Base-by-base conservation (phyloP, 2,797 vertebrate species). In the Cynopterus sphinx region DNA sequence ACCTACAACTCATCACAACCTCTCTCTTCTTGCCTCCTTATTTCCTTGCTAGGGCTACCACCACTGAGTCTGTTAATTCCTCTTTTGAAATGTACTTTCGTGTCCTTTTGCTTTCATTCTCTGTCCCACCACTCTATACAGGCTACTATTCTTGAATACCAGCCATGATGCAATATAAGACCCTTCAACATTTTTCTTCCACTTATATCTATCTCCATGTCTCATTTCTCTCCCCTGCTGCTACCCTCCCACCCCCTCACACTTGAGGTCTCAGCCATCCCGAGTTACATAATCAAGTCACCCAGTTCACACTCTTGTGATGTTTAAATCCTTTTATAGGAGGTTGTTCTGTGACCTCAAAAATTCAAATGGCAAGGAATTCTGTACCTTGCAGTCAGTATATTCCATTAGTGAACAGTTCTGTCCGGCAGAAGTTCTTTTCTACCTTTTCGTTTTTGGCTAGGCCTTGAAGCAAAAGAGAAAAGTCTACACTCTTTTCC, bases 401-500 rank as follows among this genome's bases (percentile, higher is more conserved):
- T 21, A 28, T 91, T 81, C 15, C 43, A 12, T 84, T 36, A 55
- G 21, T 77, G 46, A 33, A 55, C 16, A 53, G 31, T 74, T 89
- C 36, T 74, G 7, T 85, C 55, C 82, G 77, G 17, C 65, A 84
- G 46, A 87, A 88, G 43, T 67, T 87, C n/a, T 89, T 83, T 49
- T 57, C 49, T 94, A 6, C 46, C 19, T 81, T 96, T 87, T 63
- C 51, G 28, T 90, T 84, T 82, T 61, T 26, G 74, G 77, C 41
- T 73, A 33, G 17, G 19, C 41, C 41, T 88, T 49, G 51, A 92
- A 73, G 43, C 36, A 90, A 92, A 82, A 36, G 65, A 75, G 16
- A 91, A 85, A 71, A 70, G 26, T 93, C 61, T 59, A 82, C 77
- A 46, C 74, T 16, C 6, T 95, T 90, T 91, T 91, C 31, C 41